Evolutionary conservation across 2,888 invertebrate species (phyloP), one percentile per base, ranked within the genome.

Genomic region (Nephrotoma appendiculata): DNA sequence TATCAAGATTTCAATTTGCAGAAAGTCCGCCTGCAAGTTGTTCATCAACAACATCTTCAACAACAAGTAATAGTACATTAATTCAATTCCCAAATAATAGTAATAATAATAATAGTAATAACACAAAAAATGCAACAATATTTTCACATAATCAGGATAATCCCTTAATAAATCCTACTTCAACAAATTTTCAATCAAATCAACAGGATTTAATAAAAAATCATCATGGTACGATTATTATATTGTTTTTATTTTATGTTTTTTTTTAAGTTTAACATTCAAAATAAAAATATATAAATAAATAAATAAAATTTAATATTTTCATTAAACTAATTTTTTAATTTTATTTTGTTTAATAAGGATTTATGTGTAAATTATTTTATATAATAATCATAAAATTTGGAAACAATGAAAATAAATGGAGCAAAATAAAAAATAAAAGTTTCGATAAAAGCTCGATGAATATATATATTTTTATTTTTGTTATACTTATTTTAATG

Each of bases 1-100:
- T 71, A 71, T 71, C 31, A 71, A 71, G 31, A 71, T 71, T 71
- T 71, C 9, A 19, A 87, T 88, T 88, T 88, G 87, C 88, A 88
- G 88, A 88, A 88, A 88, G 88, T 87, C 87, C 88, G 86, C 87
- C 86, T 86, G 87, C 88, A 87, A 87, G 87, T 87, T 71, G 31
- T 31, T 87, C 88, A 87, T 88, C 88, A 87, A 87, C 88, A 86
- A 87, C 88, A 87, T 87, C 87, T 83, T 87, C 88, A 87, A 87
- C 88, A 48, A 48, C 87, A 86, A 87, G 87, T 87, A 88, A 88
- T 87, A 87, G 87, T 87, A 88, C 88, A 86, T 86, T 88, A 85
- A 87, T 87, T 87, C 88, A 88, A 86, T 86, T 86, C 86, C 87
- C 87, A 88, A 88, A 86, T 85, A 71, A 71, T 71, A 71, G 52